Conservation (phyloP, 2,888 invertebrate species). For the Tachystola acroxantha region DNA sequence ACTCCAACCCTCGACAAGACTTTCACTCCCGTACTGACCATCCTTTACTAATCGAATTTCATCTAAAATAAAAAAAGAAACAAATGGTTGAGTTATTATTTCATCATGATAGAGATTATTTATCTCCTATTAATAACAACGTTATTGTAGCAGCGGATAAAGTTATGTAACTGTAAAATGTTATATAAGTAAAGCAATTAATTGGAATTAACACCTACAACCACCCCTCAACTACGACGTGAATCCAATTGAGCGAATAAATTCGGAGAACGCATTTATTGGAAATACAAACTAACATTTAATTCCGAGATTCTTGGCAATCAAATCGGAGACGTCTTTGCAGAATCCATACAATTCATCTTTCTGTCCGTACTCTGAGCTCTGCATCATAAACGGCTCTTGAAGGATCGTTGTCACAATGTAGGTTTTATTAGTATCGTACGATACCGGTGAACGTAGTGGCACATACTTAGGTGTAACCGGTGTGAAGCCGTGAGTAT, state of each 20-base stretch:
- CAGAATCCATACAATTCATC: slow-evolving; percentile 95
- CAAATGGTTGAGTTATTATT: background rate
- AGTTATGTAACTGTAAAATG: too few species aligned
- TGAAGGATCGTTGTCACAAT: slow-evolving; percentile 92
- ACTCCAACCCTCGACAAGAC: slow-evolving; percentile 89
- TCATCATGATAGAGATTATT: too few species aligned
- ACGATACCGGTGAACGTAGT: slow-evolving; percentile 82
- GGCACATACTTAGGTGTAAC: slow-evolving; percentile 87
- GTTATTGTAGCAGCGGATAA: too few species aligned
- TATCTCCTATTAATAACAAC: too few species aligned
- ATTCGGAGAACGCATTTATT: too few species aligned
- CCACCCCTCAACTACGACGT: too few species aligned
- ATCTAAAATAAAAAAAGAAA: slow-evolving; percentile 79
- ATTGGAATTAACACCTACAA: too few species aligned
- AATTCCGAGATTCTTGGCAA: slow-evolving; percentile 88
- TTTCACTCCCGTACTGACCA: slow-evolving; percentile 89
- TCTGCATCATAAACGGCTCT: slow-evolving; percentile 92
- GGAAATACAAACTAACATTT: slow-evolving; percentile 81
- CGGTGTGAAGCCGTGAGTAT: slow-evolving; percentile 85
- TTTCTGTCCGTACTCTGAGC: slow-evolving; percentile 81
- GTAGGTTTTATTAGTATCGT: slow-evolving; percentile 90
- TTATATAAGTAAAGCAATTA: too few species aligned
- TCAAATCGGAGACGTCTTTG: slow-evolving; percentile 91
- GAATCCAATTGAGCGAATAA: too few species aligned
- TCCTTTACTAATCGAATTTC: slow-evolving; percentile 91